These are phyloP conservation scores for Melanostigma gelatinosum DNA, from an alignment of 2,113 vertebrate species.

Conservation along the genomic window DNA sequence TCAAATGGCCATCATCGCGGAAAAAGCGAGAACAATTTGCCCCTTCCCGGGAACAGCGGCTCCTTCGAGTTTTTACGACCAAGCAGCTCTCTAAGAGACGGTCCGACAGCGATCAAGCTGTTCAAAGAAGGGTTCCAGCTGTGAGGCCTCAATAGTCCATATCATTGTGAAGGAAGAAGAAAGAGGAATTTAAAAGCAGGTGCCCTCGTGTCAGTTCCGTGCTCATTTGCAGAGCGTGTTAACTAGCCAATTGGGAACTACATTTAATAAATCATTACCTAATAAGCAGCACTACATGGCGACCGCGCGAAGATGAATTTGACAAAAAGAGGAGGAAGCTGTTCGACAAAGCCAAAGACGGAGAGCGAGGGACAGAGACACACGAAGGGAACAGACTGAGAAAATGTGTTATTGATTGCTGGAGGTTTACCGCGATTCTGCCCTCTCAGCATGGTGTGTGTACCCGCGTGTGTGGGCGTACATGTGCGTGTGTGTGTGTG, in stretches of 20 bases:
- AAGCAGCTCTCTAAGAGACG: slow-evolving; percentile 10
- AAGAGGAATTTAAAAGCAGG: slow-evolving; percentile 40
- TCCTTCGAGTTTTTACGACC: slow-evolving; percentile 2
- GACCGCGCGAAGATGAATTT: slow-evolving; percentile 29
- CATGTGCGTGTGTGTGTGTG: not conserved
- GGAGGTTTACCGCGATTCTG: slow-evolving; percentile 21
- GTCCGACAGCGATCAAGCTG: slow-evolving; percentile 33
- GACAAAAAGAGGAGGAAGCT: slow-evolving; percentile 7
- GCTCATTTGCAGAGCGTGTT: slow-evolving; percentile 30
- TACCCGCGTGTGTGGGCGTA: not conserved
- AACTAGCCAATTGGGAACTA: slow-evolving; percentile 26
- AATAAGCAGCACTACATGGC: slow-evolving; percentile 14
- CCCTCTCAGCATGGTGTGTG: slow-evolving; percentile 16
- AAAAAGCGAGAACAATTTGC: slow-evolving; percentile 38
- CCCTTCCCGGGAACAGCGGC: slow-evolving; percentile 9
- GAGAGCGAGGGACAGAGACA: slow-evolving; percentile 1
- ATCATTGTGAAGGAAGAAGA: slow-evolving; percentile 49
- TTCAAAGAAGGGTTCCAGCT: slow-evolving; percentile 49
- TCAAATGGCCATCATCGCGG: slow-evolving; percentile 31
- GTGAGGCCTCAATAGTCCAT: slow-evolving; percentile 33
- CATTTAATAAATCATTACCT: slow-evolving; percentile 54
- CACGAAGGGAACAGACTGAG: slow-evolving; percentile 9
- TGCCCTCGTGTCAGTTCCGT: slow-evolving; percentile 7
- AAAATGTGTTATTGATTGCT: slow-evolving; percentile 49
- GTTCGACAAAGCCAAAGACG: not conserved